Base-by-base conservation (phyloP, 2,797 vertebrate species). In the Eptatretus atami region DNA sequence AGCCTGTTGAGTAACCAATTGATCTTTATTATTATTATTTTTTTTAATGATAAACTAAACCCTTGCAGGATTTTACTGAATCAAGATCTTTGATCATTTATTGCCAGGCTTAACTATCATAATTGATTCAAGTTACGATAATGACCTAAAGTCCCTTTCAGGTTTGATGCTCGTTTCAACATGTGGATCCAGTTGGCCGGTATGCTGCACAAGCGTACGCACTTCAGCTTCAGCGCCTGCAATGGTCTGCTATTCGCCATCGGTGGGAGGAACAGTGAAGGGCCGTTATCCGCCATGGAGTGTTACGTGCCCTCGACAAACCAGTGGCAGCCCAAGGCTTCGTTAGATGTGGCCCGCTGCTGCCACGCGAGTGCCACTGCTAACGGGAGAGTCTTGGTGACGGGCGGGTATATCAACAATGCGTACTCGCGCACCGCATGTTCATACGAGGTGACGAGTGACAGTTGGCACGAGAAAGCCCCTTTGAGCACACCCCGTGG, bases 101-200 rank as follows among this genome's bases (percentile, higher is more conserved):
- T 19, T 19, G 19, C 19, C 19, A 19, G 19, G 19, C 19, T 19
- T 19, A 19, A 19, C 19, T 19, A 19, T 19, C 19, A 19, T 19
- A 19, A 44, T 44, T 44, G 31, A 44, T 8, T 44, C 31, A 44
- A 44, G 31, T 44, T 44, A 44, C 6, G 31, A 44, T 44, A 8
- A 44, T 44, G 31, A 44, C 31, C 31, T 31, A 5, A 44, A 44
- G 31, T 44, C 31, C 31, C 31, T 44, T 44, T 44, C 31, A 84
- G 81, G 69, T 83, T 81, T 0, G 81, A 85, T 67, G 80, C 81
- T 1, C 78, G 79, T 65, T 85, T 84, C 71, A 80, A 81, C 73
- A 79, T 76, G 65, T 82, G 82, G 82, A 74, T 84, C 63, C 82
- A 84, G 70, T 69, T 84, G 71, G 73, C 78, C 71, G 77, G 78